A percentile compares a stretch with the other conserved stretches of the same genome.
phyloP scores from a whole-genome alignment of 2,888 invertebrate genomes.

The Trissoscelio sp. region DNA sequence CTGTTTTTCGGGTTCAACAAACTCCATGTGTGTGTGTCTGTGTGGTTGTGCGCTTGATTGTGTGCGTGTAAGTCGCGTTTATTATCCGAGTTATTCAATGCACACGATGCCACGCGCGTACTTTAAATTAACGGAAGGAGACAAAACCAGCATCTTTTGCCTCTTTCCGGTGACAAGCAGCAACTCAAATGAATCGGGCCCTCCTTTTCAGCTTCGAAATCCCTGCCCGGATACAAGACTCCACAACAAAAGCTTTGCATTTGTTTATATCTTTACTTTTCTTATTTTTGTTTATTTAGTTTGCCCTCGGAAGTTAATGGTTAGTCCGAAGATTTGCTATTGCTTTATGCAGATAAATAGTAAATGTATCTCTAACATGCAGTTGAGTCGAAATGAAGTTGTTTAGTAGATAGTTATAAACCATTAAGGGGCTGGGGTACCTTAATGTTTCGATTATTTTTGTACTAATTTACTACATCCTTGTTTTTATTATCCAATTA shows the following conservation, averaged over 20 bases:
- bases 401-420: constrained; percentile 27
- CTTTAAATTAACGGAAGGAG: constrained; percentile 50
- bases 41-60: no score
- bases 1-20: constrained; percentile 26
- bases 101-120: constrained; percentile 49
- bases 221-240: constrained; percentile 22
- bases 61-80: constrained; percentile 36
- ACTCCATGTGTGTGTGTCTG: constrained; percentile 2
- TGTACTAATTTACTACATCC: no score
- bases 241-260: constrained; percentile 49
- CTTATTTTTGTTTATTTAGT: constrained; percentile 6
- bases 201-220: constrained; percentile 21
- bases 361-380: constrained; percentile 64
- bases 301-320: constrained; percentile 6
- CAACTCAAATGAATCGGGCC: constrained; percentile 50
- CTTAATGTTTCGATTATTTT: background rate
- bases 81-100: constrained; percentile 51
- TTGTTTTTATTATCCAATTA: background rate
- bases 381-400: constrained; percentile 45
- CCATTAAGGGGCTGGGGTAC: constrained; percentile 1
- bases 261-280: constrained; percentile 8
- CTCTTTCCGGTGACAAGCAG: constrained; percentile 54
- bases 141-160: constrained; percentile 49
- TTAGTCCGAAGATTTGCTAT: constrained; percentile 37
- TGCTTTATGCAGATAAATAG: constrained; percentile 49